These are phyloP conservation scores for Peucedramus taeniatus DNA, from an alignment of 2,113 vertebrate species.

Conservation along the genomic window DNA sequence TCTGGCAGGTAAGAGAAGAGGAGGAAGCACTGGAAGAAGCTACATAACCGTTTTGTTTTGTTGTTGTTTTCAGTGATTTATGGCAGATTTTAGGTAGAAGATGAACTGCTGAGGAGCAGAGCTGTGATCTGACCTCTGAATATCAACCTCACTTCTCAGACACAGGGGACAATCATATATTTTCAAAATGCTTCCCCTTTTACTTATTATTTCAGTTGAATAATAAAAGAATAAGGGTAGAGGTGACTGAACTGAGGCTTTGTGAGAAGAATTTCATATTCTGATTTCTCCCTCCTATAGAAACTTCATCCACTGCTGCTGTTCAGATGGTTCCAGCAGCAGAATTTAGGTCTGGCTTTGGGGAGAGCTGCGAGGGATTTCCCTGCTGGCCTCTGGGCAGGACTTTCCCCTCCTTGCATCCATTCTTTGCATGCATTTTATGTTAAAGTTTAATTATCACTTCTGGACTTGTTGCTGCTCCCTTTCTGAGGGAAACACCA, in stretches of 20 bases:
- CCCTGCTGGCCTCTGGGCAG: neutral
- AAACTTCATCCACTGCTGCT: neutral
- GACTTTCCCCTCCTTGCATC: neutral
- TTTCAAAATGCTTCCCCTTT: neutral
- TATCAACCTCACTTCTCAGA: neutral
- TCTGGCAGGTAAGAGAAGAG: neutral
- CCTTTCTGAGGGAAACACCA: neutral
- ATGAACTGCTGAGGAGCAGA: neutral
- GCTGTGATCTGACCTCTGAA: neutral
- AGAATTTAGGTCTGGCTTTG: neutral
- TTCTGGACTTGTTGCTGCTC: neutral
- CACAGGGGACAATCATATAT: rapidly evolving
- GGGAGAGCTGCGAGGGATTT: neutral
- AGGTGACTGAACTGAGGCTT: neutral
- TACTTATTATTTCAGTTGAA: neutral
- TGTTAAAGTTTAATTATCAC: neutral
- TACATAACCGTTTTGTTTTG: neutral
- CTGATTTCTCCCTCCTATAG: neutral
- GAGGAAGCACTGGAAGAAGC: neutral
- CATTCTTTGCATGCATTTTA: neutral
- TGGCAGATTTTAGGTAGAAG: neutral
- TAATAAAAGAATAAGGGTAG: neutral
- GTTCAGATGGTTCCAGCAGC: neutral
- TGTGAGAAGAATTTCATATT: neutral
- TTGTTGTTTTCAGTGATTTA: neutral